Evolutionary conservation across 1,140 invertebrate species (phyloP).

Genomic region (Pomacea maculata): DNA sequence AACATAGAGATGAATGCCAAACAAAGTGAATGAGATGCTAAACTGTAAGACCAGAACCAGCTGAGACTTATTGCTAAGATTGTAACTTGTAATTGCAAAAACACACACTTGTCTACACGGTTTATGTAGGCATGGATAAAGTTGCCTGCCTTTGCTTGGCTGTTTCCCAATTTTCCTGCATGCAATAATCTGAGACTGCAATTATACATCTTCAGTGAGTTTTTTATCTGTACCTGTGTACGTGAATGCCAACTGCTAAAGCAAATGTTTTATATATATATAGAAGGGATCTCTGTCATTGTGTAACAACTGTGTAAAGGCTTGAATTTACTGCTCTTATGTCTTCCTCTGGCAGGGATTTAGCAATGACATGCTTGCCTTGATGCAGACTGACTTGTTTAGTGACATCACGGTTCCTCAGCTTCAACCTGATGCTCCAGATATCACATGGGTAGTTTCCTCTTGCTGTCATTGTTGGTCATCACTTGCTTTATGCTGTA

Average conservation of each 20-base stretch:
- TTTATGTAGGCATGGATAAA: no score
- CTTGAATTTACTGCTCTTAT: background rate
- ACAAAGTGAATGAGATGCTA: no score
- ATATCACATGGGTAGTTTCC: background rate
- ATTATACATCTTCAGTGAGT: background rate
- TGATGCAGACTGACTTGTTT: conserved; percentile 5
- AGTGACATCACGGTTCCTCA: background rate
- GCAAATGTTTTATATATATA: background rate
- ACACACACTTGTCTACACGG: no score
- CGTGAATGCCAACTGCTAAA: background rate
- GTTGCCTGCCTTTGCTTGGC: no score
- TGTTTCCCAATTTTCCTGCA: background rate
- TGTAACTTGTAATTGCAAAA: no score
- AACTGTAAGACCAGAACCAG: no score
- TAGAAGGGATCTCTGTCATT: no score
- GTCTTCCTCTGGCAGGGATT: conserved; percentile 8
- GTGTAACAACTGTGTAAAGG: background rate
- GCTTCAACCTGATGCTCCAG: background rate
- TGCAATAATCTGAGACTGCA: background rate
- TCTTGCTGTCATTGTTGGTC: background rate
- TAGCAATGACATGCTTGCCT: background rate
- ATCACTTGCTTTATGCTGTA: background rate
- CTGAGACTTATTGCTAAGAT: no score
- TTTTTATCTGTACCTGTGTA: background rate
- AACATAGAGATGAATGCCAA: no score